Base-by-base conservation (phyloP, 2,797 vertebrate species). In the Sebastes aleutianus region DNA sequence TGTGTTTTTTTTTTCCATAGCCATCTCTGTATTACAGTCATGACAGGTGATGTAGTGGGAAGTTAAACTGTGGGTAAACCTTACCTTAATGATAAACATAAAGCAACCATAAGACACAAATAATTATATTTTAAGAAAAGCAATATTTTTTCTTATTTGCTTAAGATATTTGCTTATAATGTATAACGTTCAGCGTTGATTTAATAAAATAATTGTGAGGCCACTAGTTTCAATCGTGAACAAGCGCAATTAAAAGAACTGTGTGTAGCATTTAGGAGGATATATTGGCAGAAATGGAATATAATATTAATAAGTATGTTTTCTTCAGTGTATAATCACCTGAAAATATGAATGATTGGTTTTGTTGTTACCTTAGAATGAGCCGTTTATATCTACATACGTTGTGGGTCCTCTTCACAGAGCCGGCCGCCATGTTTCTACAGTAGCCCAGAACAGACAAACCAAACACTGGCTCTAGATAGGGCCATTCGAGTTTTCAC, bases 31-130 rank as follows among this genome's bases (percentile, higher is more conserved):
- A 22, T 83, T 34, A 14, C 68, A 27, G 26, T 26, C 83, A 66
- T 88, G 69, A 84, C 67, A 54, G 43, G n/a, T 29, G 26, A 76
- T 67, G 31, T n/a, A 66, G 32, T 12, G 34, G 31, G 2, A 43
- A 32, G 39, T 69, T 16, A 50, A 24, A 16, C 18, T 27, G 34
- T 56, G 18, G 18, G 39, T 32, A 20, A 82, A 2, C 3, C 5
- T 26, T 12, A n/a, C 50, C 14, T 32, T 16, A 43, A 68, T 78
- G 6, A 74, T 59, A 13, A 29, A 18, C n/a, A 24, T 39, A 18
- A 70, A 32, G 22, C 27, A 36, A 36, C 22, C 7, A 29, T 53
- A 8, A 39, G 2, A 64, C 2, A 24, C 14, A 26, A 16, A 36
- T 29, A 8, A 8, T 61, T 27, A 31, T 64, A 50, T 32, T 22